Base-by-base conservation (phyloP, 2,888 invertebrate genomes). In the Corythucha ciliata region DNA sequence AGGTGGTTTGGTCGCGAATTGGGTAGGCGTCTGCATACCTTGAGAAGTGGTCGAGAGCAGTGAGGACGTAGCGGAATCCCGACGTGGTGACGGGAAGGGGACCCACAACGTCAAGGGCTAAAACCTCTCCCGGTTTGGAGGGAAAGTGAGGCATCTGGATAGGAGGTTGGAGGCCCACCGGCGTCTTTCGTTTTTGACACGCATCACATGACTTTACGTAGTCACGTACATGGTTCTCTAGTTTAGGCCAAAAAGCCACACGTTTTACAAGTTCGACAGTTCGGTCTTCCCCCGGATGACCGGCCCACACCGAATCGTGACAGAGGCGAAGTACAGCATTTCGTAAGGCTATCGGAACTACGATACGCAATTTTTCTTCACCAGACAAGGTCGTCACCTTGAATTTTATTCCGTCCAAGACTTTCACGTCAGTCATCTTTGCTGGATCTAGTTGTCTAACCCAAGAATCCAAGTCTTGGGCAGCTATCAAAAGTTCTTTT, bases 21-120 rank as follows among this genome's bases (percentile, higher is more conserved):
- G 65, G 55, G 14, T 64, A 60, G 2, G 60, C 61, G 57, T 63
- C 63, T 1, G 59, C 45, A 47, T 61, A 64, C 50, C 59, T 59
- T 0, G 61, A 58, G 18, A 61, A 61, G 53, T 60, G 54, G 39
- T 63, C 63, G 20, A 57, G 52, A 27, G 60, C 60, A 0, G 65
- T 65, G 2, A 68, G 42, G 22, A 67, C 62, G 46, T 58, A 67
- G 58, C 59, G 59, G 50, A 66, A 65, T 16, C 62, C 63, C 7
- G 54, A 34, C 50, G 61, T 57, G 0, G 65, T 63, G 2, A 62
- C 57, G n/a, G n/a, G n/a, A 48, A 67, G 48, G 2, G 65, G 65
- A 10, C 63, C 65, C 25, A 66, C 65, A 3, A 67, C 61, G 39
- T 67, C 66, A 8, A 64, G n/a, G 16, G 59, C 57, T 18, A 64